Base-by-base conservation (phyloP, 37 sponge, comb jelly and placozoan genomes). In the Diacarnus erythraeanus region DNA sequence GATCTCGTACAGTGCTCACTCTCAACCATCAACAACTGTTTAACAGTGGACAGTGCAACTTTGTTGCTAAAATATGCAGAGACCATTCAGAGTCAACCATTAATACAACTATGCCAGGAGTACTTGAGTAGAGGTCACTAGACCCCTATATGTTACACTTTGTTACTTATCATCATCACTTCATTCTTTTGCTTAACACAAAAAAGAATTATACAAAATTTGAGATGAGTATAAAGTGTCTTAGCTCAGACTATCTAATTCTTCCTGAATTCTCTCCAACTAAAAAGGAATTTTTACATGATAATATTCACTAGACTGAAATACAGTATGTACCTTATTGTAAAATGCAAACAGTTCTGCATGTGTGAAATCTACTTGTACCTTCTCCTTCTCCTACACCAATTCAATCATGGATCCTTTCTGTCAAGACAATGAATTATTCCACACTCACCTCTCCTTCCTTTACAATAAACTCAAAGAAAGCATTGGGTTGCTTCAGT, bases 341-440 rank as follows among this genome's bases (percentile, higher is more conserved):
- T 93, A 96, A 40, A 96, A 93, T 18, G 84, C 43, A 74, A 69
- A 96, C 47, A 96, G 77, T 72, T 96, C 97, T n/a, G 84, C 88
- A 69, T 93, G 97, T 31, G 90, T 83, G 63, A 96, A 96, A 34
- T 96, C 97, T 36, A 90, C 58, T 30, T 63, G 63, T 15, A 94
- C 38, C 38, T 83, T 87, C 17, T 94, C 95, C 31, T 30, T 79
- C 61, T 83, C 60, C 94, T 89, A 64, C 56, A 69, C 5, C 23
- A 18, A 25, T 18, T 38, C 12, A 4, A 42, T 64, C 21, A 47
- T 43, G 57, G 31, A 81, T 84, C 73, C 87, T 71, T 42, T 72
- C 88, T 5, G 64, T 58, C 31, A 41, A 25, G 3, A 93, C 76
- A 3, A 31, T 69, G 34, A 87, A 4, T 39, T 25, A 35, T 38